Percentiles rank a stretch among this genome's conserved stretches.
Evolutionary conservation across 1,140 invertebrate genomes (phyloP).

Genomic region (Physella acuta): DNA sequence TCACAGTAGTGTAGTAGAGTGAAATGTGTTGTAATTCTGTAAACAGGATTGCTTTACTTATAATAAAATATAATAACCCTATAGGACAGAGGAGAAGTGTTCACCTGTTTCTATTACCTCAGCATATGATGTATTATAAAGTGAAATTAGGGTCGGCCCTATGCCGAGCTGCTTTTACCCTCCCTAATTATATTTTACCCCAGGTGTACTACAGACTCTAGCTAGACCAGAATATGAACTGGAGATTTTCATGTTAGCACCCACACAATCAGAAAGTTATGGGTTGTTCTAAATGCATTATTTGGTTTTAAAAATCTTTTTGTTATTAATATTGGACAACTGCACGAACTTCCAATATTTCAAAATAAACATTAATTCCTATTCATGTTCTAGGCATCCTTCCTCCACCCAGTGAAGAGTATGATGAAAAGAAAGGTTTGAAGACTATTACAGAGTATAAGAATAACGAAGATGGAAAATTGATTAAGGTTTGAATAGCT

Average conservation of each 20-base stretch:
- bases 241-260: not conserved
- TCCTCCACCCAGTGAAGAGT: slow-evolving; percentile 77
- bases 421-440: slow-evolving; percentile 74
- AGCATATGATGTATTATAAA: too few species aligned
- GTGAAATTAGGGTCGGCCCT: too few species aligned
- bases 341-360: not conserved
- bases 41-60: too few species aligned
- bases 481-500: slow-evolving; percentile 63
- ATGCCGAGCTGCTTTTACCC: too few species aligned
- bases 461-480: slow-evolving; percentile 86
- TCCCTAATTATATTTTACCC: too few species aligned
- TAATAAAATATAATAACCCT: too few species aligned
- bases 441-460: slow-evolving; percentile 94
- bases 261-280: not conserved
- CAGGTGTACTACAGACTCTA: not conserved
- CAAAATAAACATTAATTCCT: not conserved
- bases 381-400: slow-evolving; percentile 64
- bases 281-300: too few species aligned
- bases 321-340: not conserved
- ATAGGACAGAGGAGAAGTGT: too few species aligned
- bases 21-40: too few species aligned
- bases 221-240: not conserved
- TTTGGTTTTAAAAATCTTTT: too few species aligned
- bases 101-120: too few species aligned
- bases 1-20: too few species aligned